Evolutionary conservation across 2,888 invertebrate species (phyloP).

Genomic region (Germaria angustata): DNA sequence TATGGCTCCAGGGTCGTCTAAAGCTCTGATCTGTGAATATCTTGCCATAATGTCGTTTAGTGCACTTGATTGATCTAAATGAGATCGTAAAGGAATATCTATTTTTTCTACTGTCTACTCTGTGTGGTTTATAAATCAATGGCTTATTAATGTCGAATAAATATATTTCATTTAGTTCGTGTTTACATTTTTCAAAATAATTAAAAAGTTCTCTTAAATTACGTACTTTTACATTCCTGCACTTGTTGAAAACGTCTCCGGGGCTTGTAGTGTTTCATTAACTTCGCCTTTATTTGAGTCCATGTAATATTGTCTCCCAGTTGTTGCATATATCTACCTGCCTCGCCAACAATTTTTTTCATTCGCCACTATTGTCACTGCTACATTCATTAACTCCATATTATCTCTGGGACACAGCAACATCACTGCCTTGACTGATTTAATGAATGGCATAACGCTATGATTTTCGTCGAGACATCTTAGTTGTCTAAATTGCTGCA

Average conservation of each 20-base stretch:
- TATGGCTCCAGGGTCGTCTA: neutral
- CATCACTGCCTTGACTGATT: constrained; percentile 3
- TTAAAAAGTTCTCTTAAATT: constrained; percentile 15
- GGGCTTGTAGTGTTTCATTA: constrained; percentile 10
- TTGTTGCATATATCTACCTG: neutral
- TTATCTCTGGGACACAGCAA: neutral
- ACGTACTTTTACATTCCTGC: constrained; percentile 10
- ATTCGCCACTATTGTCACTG: neutral
- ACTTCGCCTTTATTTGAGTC: neutral
- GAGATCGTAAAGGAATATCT: no score
- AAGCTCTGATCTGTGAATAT: no score
- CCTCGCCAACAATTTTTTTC: constrained; percentile 21
- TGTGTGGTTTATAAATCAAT: neutral
- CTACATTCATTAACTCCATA: neutral
- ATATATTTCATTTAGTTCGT: constrained; percentile 20
- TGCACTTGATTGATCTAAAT: no score
- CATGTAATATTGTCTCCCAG: neutral
- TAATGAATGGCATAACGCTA: constrained; percentile 2
- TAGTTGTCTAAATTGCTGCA: constrained; percentile 17
- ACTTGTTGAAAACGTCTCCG: constrained; percentile 16
- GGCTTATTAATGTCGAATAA: constrained; percentile 6
- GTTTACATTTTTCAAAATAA: constrained; percentile 11
- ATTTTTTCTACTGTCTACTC: constrained; percentile 16
- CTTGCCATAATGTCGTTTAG: no score
- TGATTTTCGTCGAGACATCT: constrained; percentile 15